Conservation (phyloP, 2,797 vertebrate species). For the Luscinia luscinia region DNA sequence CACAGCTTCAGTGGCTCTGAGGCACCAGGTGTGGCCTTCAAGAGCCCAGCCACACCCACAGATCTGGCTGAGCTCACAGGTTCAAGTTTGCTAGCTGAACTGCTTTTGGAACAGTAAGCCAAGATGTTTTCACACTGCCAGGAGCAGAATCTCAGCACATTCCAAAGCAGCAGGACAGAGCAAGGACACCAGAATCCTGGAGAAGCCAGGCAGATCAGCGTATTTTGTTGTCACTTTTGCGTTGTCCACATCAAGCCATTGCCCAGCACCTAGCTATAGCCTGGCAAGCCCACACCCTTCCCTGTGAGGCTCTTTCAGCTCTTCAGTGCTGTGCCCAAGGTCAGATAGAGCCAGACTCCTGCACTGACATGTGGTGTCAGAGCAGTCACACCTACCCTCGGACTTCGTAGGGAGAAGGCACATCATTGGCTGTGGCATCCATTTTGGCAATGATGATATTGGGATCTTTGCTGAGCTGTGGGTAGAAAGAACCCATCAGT, state of each 20-base stretch:
- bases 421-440: constrained; percentile 98
- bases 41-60: accelerated
- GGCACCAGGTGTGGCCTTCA: not conserved
- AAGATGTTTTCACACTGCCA: not conserved
- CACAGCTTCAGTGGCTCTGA: not conserved
- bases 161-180: not conserved
- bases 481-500: constrained; percentile 20
- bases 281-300: not conserved
- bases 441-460: constrained; percentile 96
- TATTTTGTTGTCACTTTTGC: not conserved
- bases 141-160: not conserved
- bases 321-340: not conserved
- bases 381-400: constrained; percentile 85
- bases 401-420: constrained; percentile 95
- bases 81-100: not conserved
- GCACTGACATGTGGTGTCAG: accelerated
- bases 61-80: not conserved
- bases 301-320: not conserved
- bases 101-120: not conserved
- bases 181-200: not conserved
- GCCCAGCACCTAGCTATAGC: not conserved
- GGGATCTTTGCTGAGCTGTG: constrained; percentile 87
- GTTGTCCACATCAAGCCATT: not conserved
- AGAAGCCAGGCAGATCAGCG: not conserved
- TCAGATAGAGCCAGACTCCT: not conserved